Conservation (phyloP, 2,113 vertebrate species). For the Todiramphus saurophagus region DNA sequence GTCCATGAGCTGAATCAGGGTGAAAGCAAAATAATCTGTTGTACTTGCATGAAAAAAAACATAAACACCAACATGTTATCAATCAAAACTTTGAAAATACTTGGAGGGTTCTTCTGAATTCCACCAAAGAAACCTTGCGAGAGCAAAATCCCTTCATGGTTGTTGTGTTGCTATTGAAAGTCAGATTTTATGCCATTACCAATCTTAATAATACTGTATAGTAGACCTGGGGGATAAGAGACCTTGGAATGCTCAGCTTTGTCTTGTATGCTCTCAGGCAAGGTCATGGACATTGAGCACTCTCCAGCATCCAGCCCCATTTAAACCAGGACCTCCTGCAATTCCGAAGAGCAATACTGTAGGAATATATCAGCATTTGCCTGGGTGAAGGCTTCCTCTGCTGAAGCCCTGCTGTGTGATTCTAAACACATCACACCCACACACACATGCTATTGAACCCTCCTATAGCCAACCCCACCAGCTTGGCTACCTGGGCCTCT, state of each 20-base stretch:
- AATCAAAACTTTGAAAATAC: not conserved
- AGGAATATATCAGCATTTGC: not conserved
- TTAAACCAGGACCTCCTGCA: not conserved
- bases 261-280: not conserved
- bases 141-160: not conserved
- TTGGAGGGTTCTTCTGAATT: not conserved
- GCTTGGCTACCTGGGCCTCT: not conserved
- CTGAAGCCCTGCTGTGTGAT: rapidly evolving
- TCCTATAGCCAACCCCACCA: not conserved
- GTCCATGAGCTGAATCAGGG: not conserved
- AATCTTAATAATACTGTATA: not conserved
- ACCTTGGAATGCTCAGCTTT: not conserved
- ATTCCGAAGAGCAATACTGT: not conserved
- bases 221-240: not conserved
- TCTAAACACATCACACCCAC: rapidly evolving
- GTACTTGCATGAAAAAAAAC: not conserved
- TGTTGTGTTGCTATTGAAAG: not conserved
- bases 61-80: not conserved
- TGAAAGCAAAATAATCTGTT: not conserved
- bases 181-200: not conserved
- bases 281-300: rapidly evolving
- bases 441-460: rapidly evolving
- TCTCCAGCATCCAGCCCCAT: not conserved
- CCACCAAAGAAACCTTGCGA: not conserved
- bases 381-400: not conserved